These are phyloP conservation scores for Steinernema scapterisci DNA, from an alignment of 2,888 invertebrate genomes.

Conservation along the genomic window DNA sequence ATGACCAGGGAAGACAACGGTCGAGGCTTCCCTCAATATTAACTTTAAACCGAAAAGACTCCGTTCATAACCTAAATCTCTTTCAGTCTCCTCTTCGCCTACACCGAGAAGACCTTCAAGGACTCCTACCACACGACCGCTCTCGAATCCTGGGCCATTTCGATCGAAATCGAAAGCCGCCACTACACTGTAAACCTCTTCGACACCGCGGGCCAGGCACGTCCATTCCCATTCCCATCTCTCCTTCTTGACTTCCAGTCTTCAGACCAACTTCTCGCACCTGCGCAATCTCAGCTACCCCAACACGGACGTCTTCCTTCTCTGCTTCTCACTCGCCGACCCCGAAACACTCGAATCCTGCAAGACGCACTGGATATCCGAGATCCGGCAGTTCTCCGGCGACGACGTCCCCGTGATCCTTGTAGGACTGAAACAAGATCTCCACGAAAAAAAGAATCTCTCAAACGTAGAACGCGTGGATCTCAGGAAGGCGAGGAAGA, in stretches of 20 bases:
- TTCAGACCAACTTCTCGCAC: slow-evolving; percentile 86
- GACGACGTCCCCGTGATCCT: slow-evolving; percentile 58
- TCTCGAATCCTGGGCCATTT: slow-evolving; percentile 56
- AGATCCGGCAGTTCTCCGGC: slow-evolving; percentile 73
- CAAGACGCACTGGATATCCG: slow-evolving; percentile 82
- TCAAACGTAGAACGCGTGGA: neutral
- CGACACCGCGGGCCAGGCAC: slow-evolving; percentile 57
- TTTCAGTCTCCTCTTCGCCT: slow-evolving; percentile 58
- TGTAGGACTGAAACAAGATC: slow-evolving; percentile 60
- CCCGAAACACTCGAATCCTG: slow-evolving; percentile 85
- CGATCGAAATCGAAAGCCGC: slow-evolving; percentile 49
- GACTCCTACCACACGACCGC: slow-evolving; percentile 55
- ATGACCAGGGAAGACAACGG: too few relatives aligned
- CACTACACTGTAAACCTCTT: slow-evolving; percentile 54
- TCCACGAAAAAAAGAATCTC: slow-evolving; percentile 39
- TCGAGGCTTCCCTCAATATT: too few relatives aligned
- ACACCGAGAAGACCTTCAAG: slow-evolving; percentile 54
- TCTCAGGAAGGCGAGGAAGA: slow-evolving; percentile 5
- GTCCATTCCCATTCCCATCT: neutral
- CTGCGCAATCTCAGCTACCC: slow-evolving; percentile 87
- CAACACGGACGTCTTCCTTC: slow-evolving; percentile 86
- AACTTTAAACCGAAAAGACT: too few relatives aligned
- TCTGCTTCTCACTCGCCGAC: slow-evolving; percentile 88
- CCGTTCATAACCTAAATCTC: too few relatives aligned
- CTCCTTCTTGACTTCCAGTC: slow-evolving; percentile 9